Conservation (phyloP, 2,797 vertebrate species). For the Rhynchotus rufescens region DNA sequence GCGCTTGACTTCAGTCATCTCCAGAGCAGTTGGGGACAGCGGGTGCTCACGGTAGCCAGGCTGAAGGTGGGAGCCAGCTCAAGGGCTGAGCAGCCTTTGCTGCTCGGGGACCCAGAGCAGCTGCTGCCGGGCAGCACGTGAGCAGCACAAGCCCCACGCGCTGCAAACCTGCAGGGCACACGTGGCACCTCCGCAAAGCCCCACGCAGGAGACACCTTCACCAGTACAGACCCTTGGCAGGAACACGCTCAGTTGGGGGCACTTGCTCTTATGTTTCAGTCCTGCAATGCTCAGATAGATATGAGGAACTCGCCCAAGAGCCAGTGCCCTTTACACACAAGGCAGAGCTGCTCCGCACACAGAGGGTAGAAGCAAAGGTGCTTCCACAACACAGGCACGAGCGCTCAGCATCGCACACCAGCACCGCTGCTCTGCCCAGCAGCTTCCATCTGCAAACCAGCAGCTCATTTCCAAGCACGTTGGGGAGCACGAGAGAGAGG, state of each 20-base stretch:
- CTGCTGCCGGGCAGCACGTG: too few species aligned
- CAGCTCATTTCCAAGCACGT: fast-evolving
- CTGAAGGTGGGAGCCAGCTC: background rate
- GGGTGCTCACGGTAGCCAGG: background rate
- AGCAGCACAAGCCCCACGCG: too few species aligned
- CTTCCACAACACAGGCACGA: background rate
- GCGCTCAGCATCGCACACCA: too few species aligned
- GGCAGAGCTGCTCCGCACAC: background rate
- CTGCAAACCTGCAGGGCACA: too few species aligned
- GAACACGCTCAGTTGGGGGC: too few species aligned
- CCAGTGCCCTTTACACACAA: background rate
- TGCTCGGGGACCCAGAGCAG: too few species aligned
- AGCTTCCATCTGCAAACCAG: background rate
- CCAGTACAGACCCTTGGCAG: background rate
- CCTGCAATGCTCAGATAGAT: too few species aligned
- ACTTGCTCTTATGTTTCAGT: too few species aligned
- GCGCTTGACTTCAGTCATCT: background rate
- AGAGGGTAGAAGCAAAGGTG: background rate
- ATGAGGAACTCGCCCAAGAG: too few species aligned
- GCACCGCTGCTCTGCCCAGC: background rate
- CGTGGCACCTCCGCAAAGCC: background rate
- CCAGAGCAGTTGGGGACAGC: background rate
- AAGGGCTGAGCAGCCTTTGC: too few species aligned
- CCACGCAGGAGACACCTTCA: background rate
- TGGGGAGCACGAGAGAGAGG: background rate